Percentiles rank a stretch among this genome's conserved stretches.
phyloP scores from a whole-genome alignment of 23 tunicate genomes.

The Clavelina lepadiformis region DNA sequence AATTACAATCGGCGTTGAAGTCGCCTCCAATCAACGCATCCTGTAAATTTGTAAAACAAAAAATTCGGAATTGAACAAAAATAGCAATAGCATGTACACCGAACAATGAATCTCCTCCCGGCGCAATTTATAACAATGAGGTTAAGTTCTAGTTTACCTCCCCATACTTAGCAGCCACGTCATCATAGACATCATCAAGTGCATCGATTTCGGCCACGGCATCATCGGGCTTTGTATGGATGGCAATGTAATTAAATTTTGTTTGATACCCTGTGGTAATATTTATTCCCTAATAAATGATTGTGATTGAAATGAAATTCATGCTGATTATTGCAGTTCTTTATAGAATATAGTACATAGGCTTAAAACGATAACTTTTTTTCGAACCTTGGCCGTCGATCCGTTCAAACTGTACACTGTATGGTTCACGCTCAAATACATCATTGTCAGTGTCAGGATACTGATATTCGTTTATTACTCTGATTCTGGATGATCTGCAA shows the following conservation, averaged over 20 bases:
- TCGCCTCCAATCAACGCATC: conserved; percentile 83
- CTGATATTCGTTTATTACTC: conserved; percentile 39
- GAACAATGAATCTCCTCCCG: too few species aligned
- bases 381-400: too few species aligned
- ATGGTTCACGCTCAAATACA: conserved; percentile 90
- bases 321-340: too few species aligned
- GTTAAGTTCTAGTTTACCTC: too few species aligned
- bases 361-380: too few species aligned
- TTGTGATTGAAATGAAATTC: too few species aligned
- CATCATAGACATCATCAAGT: conserved; percentile 63
- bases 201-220: conserved; percentile 70
- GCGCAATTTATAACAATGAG: too few species aligned
- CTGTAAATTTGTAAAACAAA: conserved; percentile 13
- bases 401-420: conserved; percentile 56
- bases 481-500: too few species aligned
- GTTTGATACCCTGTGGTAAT: conserved; percentile 1
- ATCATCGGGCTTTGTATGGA: conserved; percentile 91
- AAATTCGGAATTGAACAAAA: too few species aligned
- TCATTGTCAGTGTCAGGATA: conserved; percentile 55
- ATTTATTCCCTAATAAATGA: too few species aligned
- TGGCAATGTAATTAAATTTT: conserved; percentile 39
- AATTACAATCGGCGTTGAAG: conserved; percentile 94
- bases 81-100: too few species aligned
- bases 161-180: conserved; percentile 11
- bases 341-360: too few species aligned